Evolutionary conservation across 1,140 invertebrate species (phyloP).

Genomic region (Doryteuthis pealeii): DNA sequence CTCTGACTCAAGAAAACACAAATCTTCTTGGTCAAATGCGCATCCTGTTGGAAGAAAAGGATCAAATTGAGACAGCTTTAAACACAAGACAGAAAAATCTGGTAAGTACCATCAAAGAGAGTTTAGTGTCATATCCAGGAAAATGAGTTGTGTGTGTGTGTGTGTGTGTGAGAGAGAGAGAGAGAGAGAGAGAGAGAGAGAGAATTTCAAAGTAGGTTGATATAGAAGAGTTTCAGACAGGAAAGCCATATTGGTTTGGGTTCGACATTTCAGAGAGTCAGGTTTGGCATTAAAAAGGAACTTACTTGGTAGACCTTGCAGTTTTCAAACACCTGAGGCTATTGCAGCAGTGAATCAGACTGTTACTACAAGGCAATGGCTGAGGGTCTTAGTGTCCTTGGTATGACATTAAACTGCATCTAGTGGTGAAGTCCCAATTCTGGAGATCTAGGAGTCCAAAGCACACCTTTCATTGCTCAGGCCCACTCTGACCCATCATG

Average conservation of each 20-base stretch:
- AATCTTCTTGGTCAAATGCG: constrained; percentile 52
- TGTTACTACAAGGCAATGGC: no score
- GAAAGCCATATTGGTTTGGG: not conserved
- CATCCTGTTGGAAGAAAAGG: constrained; percentile 51
- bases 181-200: not conserved
- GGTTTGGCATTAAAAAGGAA: not conserved
- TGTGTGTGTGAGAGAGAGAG: not conserved
- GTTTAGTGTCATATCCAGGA: no score
- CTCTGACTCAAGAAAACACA: constrained; percentile 56
- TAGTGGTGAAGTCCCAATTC: no score
- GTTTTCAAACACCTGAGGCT: no score
- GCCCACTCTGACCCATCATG: no score
- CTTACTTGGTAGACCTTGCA: no score
- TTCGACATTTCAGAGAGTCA: not conserved
- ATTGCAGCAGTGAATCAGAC: no score
- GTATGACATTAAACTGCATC: no score
- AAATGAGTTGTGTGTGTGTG: not conserved
- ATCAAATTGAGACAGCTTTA: constrained; percentile 45
- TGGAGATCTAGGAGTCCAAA: no score
- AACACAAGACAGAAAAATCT: constrained; percentile 56
- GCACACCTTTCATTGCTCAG: no score
- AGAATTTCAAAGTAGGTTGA: not conserved
- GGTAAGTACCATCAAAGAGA: no score
- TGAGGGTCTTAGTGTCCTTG: no score
- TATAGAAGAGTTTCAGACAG: not conserved